phyloP scores from a whole-genome alignment of 2,888 invertebrate species.

The Mythimna albipuncta region DNA sequence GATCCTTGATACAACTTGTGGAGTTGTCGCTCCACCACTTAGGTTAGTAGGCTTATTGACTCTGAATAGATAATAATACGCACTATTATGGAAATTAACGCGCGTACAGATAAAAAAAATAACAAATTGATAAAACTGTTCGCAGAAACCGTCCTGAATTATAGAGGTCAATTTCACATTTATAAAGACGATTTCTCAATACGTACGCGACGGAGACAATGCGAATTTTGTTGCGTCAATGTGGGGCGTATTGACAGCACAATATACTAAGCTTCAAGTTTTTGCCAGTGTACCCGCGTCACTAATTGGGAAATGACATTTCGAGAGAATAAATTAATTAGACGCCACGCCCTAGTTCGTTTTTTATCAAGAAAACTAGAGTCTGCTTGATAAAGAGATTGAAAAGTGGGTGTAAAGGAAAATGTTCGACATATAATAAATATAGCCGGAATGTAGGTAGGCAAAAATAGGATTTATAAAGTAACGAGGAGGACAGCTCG shows the following conservation, averaged over 20 bases:
- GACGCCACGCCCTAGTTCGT: slow-evolving; percentile 23
- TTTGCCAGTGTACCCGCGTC: slow-evolving; percentile 51
- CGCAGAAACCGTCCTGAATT: slow-evolving; percentile 23
- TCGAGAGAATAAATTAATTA: slow-evolving; percentile 52
- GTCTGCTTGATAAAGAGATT: slow-evolving; percentile 1
- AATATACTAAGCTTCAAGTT: slow-evolving; percentile 62
- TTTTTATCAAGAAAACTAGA: slow-evolving; percentile 25
- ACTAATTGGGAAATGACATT: slow-evolving; percentile 63
- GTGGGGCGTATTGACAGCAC: slow-evolving; percentile 67
- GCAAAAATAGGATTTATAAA: slow-evolving; percentile 76
- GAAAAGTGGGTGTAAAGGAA: slow-evolving; percentile 17
- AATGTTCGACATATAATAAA: slow-evolving; percentile 36
- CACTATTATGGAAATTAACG: slow-evolving; percentile 13
- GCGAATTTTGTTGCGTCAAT: slow-evolving; percentile 69
- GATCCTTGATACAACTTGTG: slow-evolving; percentile 71
- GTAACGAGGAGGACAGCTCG: slow-evolving; percentile 76
- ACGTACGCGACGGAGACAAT: slow-evolving; percentile 57
- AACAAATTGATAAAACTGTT: slow-evolving; percentile 37
- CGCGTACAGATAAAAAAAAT: slow-evolving; percentile 11
- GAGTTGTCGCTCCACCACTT: slow-evolving; percentile 45
- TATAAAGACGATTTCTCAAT: slow-evolving; percentile 62
- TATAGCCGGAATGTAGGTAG: slow-evolving; percentile 54
- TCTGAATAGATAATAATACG: slow-evolving; percentile 23
- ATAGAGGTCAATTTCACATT: slow-evolving; percentile 55
- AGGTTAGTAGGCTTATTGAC: slow-evolving; percentile 42